Evolutionary conservation across 2,888 invertebrate genomes (phyloP), one percentile per base, ranked within the genome.

Genomic region (Papilio elwesi): DNA sequence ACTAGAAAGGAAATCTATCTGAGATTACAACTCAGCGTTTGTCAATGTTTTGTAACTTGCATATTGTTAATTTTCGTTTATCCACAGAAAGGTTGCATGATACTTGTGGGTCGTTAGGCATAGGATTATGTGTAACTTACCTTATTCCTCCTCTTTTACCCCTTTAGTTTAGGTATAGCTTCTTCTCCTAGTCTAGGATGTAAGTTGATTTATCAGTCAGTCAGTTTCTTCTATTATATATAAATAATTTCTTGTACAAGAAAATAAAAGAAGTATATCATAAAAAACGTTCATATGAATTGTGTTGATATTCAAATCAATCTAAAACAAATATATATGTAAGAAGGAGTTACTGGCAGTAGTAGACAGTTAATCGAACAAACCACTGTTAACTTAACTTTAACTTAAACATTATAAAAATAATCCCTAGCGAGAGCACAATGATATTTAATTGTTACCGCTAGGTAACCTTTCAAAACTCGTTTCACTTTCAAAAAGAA

Each of bases 381-480:
- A 51, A 53, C 43, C 15, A 52, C 13, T 52, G 10, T 53, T 36
- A 11, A 38, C 13, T 51, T 51, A 26, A 16, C 66, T 53, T 52
- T 38, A 38, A 15, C 66, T 38, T 53, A 52, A 66, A 52, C 38
- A 52, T 52, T 52, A 66, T 16, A 49, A 51, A 66, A 66, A 66
- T 38, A 15, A 57, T 57, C 36, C 38, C 57, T 13, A 9, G 38
- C 38, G 13, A 13, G 57, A 13, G 57, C 57, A 36, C 13, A 57
- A 36, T 57, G 2, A n/a, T 38, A 57, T 57, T 26, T 55, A 53
- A 53, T 53, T 55, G 57, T 57, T 26, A 26, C 26, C 26, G 26
- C 26, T 2, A 26, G 26, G 26, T 57, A 57, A 38, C 57, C 57
- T 38, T 57, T 57, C 36, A 57, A 57, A 57, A 57, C 57, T 38